Evolutionary conservation across 2,113 vertebrate genomes (phyloP), one percentile per base, ranked within the genome.

Genomic region (Grantiella picta): DNA sequence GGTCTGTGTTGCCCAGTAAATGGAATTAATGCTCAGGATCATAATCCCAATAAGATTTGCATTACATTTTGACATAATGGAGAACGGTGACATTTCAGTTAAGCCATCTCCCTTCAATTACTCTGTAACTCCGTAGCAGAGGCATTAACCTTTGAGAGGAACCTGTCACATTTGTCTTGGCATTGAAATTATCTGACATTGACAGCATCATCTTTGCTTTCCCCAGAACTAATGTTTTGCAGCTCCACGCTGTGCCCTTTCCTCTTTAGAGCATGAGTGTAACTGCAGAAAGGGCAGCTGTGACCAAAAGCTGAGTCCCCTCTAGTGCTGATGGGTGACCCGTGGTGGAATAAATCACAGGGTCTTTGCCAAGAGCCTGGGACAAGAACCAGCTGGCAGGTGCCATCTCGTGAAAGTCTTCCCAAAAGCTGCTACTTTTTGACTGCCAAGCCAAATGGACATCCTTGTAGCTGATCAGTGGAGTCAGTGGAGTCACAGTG

Each of bases 81-180:
- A 91, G 92, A 92, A 95, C 7, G 54, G 69, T 96, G 94, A 96
- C 95, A 96, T 96, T 96, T 96, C 95, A 96, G 94, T 97, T 96
- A 96, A 94, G 95, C 53, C 0, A 0, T 81, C 77, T 94, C 73
- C 73, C 76, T 95, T 95, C 95, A 96, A 89, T 94, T 94, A 92
- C 66, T 90, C 88, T 81, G 33, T 61, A 92, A 60, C 82, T 95
- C 90, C 3, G 0, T 84, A 75, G 86, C 95, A 84, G 94, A 93
- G 76, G 42, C 93, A 94, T 96, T 97, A 96, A 96, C 95, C 96
- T 96, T 96, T 94, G 85, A 84, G 72, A 93, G 20, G 86, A 95
- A 84, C 83, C 88, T 65, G 88, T 65, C 95, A 76, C 88, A 75
- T 97, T 93, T 93, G 65, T 94, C 94, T 93, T 92, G 92, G 82